phyloP scores from a whole-genome alignment of 2,797 vertebrate species.

The Macroramphosus scolopax region DNA sequence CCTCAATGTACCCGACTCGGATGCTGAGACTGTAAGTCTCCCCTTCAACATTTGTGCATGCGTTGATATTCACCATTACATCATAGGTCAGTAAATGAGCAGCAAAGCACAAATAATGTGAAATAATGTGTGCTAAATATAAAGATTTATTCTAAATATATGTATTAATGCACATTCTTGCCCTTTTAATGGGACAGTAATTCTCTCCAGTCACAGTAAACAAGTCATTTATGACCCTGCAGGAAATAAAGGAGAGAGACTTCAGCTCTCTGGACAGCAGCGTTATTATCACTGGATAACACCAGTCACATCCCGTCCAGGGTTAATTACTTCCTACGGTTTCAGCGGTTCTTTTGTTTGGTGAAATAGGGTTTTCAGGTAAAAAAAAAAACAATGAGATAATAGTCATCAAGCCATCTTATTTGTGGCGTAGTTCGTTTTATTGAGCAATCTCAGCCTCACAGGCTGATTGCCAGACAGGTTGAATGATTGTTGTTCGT shows the following conservation, averaged over 20 bases:
- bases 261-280: slow-evolving; percentile 13
- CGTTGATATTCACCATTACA: slow-evolving; percentile 5
- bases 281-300: slow-evolving; percentile 28
- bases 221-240: slow-evolving; percentile 27
- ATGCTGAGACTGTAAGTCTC: slow-evolving; percentile 96
- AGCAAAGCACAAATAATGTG: slow-evolving; percentile 5
- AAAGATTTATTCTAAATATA: background rate
- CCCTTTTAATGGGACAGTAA: slow-evolving; percentile 3
- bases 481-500: too few species aligned
- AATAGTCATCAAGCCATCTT: slow-evolving; percentile 1
- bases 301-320: slow-evolving; percentile 18
- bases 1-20: slow-evolving; percentile 93
- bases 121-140: background rate
- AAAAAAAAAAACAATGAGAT: background rate
- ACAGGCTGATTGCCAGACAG: too few species aligned
- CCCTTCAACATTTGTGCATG: slow-evolving; percentile 45
- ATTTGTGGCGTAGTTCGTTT: too few species aligned
- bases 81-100: background rate
- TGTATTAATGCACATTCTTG: slow-evolving; percentile 12
- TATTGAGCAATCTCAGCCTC: too few species aligned
- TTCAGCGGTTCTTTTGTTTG: slow-evolving; percentile 14
- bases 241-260: slow-evolving; percentile 26
- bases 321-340: slow-evolving; percentile 30
- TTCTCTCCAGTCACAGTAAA: slow-evolving; percentile 18
- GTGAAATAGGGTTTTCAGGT: slow-evolving; percentile 25